Evolutionary conservation across 2,888 invertebrate species (phyloP), one percentile per base, ranked within the genome.

Genomic region (Abscondita cerata): DNA sequence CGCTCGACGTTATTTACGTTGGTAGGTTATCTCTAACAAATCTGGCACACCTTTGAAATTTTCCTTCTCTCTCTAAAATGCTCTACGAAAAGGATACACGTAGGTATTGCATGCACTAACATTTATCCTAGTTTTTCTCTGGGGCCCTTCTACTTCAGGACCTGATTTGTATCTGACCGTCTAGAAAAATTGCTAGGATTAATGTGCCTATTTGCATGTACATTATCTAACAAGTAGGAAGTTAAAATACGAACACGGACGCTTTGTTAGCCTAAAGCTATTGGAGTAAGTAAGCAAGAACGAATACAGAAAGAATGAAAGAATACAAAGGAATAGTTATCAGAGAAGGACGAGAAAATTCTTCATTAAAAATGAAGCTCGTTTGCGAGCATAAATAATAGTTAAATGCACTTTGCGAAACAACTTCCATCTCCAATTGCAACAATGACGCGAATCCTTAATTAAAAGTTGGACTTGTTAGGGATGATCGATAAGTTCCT

Each of bases 1-100:
- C 68, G 63, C 63, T 66, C 67, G 52, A 52, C 66, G 69, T 71
- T 71, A 70, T 71, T 71, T 71, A 70, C 67, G 67, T 65, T 69
- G 58, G 61, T 59, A 66, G 66, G 67, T 70, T 70, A 70, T 68
- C 70, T 65, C 40, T 58, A 59, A 60, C 69, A 65, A 68, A 69
- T 69, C 69, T 66, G 63, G 68, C 68, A 64, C 69, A 68, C 68
- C 71, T 71, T 70, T 71, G 66, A 50, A 62, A 57, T 60, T 19
- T 55, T 58, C 59, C 54, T 44, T 67, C 66, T 64, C 62, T 68
- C 62, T 57, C 25, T 20, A 47, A 20, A 33, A 47, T 61, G 58
- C 44, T 54, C 54, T 56, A 55, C 36, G 46, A 62, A 53, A 59
- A 64, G 53, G 59, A 68, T 52, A 59, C 34, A 52, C 55, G 52